phyloP scores from a whole-genome alignment of 2,888 invertebrate species.

The Gisinianus flammeolus region DNA sequence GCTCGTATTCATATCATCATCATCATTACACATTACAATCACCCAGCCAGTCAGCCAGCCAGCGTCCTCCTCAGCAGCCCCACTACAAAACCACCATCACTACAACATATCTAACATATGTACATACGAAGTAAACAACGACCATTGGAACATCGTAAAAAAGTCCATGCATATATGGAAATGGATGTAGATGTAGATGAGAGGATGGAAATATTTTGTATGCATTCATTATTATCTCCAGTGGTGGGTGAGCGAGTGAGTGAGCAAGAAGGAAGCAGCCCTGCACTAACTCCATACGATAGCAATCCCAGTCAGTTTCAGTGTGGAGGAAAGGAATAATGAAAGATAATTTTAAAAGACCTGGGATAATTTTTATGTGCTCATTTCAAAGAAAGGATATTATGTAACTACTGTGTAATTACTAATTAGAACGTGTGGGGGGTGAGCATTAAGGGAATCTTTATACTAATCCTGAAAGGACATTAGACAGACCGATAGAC shows the following conservation, averaged over 20 bases:
- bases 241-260: too few relatives aligned
- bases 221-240: too few relatives aligned
- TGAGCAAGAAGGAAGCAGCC: too few relatives aligned
- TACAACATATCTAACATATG: too few relatives aligned
- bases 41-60: not conserved
- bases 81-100: too few relatives aligned
- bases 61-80: not conserved
- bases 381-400: slow-evolving; percentile 13
- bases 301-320: not conserved
- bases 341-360: too few relatives aligned
- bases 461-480: slow-evolving; percentile 7
- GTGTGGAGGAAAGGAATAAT: too few relatives aligned
- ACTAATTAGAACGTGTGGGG: slow-evolving; percentile 21
- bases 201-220: too few relatives aligned
- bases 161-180: too few relatives aligned
- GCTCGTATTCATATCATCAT: slow-evolving; percentile 10
- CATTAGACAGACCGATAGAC: not conserved
- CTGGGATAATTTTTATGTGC: slow-evolving; percentile 21
- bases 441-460: slow-evolving; percentile 18
- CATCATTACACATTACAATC: slow-evolving; percentile 7
- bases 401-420: slow-evolving; percentile 26
- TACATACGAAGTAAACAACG: too few relatives aligned
- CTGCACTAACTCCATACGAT: not conserved
- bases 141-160: too few relatives aligned
- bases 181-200: too few relatives aligned